Evolutionary conservation across 2,113 vertebrate species (phyloP).

Genomic region (Calidris pygmaea): DNA sequence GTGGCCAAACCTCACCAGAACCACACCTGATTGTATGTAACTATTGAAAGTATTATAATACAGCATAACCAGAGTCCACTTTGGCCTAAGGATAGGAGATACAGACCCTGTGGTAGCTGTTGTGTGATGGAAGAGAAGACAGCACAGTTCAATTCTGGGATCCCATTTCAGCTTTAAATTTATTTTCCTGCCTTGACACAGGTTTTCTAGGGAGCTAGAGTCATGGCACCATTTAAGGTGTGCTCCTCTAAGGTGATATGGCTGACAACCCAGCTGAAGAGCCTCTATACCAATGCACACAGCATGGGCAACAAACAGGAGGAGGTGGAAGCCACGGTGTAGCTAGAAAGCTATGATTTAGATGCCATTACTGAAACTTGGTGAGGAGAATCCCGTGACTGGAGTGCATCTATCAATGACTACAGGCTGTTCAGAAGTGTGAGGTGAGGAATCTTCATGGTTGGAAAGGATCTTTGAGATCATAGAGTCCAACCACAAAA

Average conservation of each 20-base stretch:
- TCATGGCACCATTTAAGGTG: not conserved
- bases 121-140: not conserved
- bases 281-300: not conserved
- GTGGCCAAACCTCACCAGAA: not conserved
- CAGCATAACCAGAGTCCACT: not conserved
- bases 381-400: not conserved
- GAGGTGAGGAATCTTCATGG: not conserved
- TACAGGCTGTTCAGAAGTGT: not conserved
- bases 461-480: too few relatives aligned
- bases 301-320: not conserved
- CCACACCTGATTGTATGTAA: fast-evolving
- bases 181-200: not conserved
- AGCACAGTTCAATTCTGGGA: not conserved
- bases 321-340: not conserved
- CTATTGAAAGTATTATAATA: not conserved
- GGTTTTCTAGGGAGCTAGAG: not conserved
- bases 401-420: not conserved
- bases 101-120: not conserved
- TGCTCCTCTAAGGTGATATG: not conserved
- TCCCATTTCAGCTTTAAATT: not conserved
- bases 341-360: not conserved
- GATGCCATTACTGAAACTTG: not conserved
- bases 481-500: too few relatives aligned
- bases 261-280: not conserved
- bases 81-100: not conserved